These are phyloP conservation scores for Musca domestica DNA, from an alignment of 1,140 invertebrate genomes.

Conservation along the genomic window DNA sequence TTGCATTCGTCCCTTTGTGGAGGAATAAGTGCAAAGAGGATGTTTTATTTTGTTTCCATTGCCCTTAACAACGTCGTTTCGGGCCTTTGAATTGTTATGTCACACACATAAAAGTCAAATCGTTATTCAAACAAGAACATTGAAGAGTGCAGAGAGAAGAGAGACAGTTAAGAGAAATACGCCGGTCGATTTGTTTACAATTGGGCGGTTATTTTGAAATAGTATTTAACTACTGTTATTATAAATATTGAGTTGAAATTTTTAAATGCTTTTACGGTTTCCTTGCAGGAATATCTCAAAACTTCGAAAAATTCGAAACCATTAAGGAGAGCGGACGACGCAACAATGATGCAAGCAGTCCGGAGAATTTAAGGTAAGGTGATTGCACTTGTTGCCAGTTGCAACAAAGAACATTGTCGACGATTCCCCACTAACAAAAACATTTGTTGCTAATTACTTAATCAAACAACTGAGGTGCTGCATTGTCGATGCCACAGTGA, in stretches of 20 bases:
- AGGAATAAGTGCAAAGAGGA: conserved; percentile 35
- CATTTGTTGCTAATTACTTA: no score
- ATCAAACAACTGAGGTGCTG: no score
- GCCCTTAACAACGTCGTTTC: background rate
- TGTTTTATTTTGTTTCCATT: no score
- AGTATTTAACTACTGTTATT: conserved; percentile 25
- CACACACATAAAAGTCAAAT: conserved; percentile 21
- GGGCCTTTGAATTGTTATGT: conserved; percentile 25
- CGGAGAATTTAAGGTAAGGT: conserved; percentile 47
- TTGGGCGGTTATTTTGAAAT: conserved; percentile 32
- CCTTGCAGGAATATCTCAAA: conserved; percentile 53
- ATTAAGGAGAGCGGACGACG: conserved; percentile 47
- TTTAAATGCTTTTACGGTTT: conserved; percentile 27
- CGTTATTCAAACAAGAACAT: background rate
- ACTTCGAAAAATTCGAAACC: conserved; percentile 54
- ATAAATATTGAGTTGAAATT: background rate
- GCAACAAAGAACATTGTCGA: no score
- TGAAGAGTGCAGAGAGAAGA: conserved; percentile 3
- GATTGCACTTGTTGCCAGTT: background rate
- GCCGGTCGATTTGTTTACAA: conserved; percentile 14
- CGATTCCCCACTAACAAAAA: no score
- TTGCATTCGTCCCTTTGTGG: background rate
- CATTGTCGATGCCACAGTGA: no score
- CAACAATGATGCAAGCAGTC: conserved; percentile 45
- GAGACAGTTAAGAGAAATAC: background rate